A percentile compares a stretch with the other conserved stretches of the same genome.
These are phyloP conservation scores for Bicyclus anynana DNA, from an alignment of 1,140 invertebrate genomes.

Conservation along the genomic window DNA sequence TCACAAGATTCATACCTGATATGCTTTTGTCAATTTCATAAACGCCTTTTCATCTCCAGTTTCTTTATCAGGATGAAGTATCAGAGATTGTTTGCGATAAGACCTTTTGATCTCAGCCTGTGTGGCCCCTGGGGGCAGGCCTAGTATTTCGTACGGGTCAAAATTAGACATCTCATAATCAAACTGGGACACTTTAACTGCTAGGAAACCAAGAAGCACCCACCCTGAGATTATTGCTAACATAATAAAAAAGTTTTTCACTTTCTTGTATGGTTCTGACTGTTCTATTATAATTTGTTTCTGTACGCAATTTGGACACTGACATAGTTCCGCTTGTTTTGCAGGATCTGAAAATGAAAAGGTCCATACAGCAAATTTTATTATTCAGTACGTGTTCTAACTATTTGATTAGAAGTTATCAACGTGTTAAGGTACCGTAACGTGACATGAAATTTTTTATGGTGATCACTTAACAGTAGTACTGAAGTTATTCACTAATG, in stretches of 20 bases:
- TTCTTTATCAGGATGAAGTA: constrained; percentile 98
- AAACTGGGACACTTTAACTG: constrained; percentile 98
- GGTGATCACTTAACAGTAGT: background rate
- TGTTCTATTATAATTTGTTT: constrained; percentile 90
- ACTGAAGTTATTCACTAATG: background rate
- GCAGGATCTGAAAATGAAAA: constrained; percentile 81
- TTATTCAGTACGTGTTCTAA: background rate
- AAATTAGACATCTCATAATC: constrained; percentile 99
- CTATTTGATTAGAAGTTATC: background rate
- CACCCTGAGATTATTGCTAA: constrained; percentile 89
- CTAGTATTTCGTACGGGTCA: constrained; percentile 98
- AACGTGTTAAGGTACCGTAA: constrained; percentile 14
- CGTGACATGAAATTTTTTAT: constrained; percentile 15
- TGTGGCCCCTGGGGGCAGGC: constrained; percentile 89
- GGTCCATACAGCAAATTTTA: background rate
- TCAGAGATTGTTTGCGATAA: constrained; percentile 94
- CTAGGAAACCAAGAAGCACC: constrained; percentile 90
- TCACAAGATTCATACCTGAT: constrained; percentile 74
- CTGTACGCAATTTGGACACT: constrained; percentile 91
- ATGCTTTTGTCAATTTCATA: constrained; percentile 98
- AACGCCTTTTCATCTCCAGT: constrained; percentile 98
- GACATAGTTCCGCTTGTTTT: constrained; percentile 86
- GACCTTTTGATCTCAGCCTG: constrained; percentile 95
- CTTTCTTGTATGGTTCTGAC: constrained; percentile 91
- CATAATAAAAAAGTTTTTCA: constrained; percentile 84